These are phyloP conservation scores for Panthera leo DNA, from an alignment of 2,113 vertebrate species.

Conservation along the genomic window DNA sequence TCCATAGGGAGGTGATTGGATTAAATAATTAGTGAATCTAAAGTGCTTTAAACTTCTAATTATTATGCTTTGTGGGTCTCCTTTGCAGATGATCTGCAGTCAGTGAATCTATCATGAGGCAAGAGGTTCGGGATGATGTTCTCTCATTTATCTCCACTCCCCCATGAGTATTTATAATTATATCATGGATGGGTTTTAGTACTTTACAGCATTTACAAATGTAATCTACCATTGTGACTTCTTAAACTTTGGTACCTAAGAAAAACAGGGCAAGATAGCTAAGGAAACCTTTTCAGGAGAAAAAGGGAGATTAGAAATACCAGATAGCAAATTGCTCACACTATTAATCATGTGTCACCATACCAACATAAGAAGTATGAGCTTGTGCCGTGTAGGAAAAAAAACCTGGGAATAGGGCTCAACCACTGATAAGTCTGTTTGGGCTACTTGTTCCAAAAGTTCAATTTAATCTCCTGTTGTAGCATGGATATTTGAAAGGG, in stretches of 20 bases:
- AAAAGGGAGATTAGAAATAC: constrained; percentile 64
- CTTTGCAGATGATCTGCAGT: not conserved
- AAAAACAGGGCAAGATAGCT: constrained; percentile 32
- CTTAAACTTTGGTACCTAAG: constrained; percentile 31
- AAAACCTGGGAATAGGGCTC: not conserved
- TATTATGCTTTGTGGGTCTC: constrained; percentile 35
- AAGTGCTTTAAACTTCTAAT: constrained; percentile 52
- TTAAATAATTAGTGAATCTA: constrained; percentile 58
- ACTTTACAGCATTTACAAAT: constrained; percentile 65
- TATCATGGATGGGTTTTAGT: not conserved
- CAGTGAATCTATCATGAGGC: not conserved
- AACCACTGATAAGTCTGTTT: constrained; percentile 26
- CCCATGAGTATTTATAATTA: not conserved
- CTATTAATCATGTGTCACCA: constrained; percentile 52
- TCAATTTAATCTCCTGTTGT: constrained; percentile 49
- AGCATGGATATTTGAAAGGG: constrained; percentile 39
- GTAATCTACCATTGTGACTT: constrained; percentile 47
- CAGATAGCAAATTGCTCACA: constrained; percentile 32
- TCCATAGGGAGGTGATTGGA: constrained; percentile 25
- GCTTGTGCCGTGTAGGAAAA: not conserved
- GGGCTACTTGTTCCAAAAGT: constrained; percentile 27
- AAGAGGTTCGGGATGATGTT: not conserved
- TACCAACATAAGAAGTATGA: not conserved
- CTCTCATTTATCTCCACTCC: not conserved
- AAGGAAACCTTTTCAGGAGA: constrained; percentile 42